phyloP scores from a whole-genome alignment of 2,113 vertebrate species.

The Notothenia coriiceps region DNA sequence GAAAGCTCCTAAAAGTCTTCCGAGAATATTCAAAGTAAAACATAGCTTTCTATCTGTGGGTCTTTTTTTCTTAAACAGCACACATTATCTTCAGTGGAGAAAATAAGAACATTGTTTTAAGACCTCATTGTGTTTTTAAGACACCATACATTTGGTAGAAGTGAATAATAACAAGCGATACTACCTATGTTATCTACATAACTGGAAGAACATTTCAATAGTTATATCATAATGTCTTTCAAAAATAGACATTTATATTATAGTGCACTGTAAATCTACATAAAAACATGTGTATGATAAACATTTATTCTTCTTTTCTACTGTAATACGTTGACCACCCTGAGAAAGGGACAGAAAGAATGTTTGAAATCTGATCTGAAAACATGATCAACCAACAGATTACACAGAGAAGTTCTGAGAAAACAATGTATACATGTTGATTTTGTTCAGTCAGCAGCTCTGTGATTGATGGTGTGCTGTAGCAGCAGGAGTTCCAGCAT shows the following conservation, averaged over 20 bases:
- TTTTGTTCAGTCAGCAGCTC: slow-evolving; percentile 32
- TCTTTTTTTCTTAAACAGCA: slow-evolving; percentile 7
- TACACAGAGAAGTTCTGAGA: not conserved
- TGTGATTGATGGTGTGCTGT: slow-evolving; percentile 18
- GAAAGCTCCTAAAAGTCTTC: slow-evolving; percentile 18
- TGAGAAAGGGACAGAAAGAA: not conserved
- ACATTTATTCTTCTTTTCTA: not conserved
- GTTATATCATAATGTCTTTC: not conserved
- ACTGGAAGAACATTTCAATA: not conserved
- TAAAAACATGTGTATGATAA: not conserved
- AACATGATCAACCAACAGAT: not conserved
- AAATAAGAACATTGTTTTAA: not conserved
- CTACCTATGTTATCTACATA: not conserved
- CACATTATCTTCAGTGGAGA: not conserved
- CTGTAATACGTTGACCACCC: too few relatives aligned
- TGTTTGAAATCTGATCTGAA: not conserved
- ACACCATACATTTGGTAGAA: not conserved
- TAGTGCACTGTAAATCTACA: not conserved
- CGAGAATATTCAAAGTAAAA: slow-evolving; percentile 37
- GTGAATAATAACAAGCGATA: not conserved
- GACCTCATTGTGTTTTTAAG: not conserved
- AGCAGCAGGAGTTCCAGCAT: slow-evolving; percentile 16
- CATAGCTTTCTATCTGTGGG: slow-evolving; percentile 29
- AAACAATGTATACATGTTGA: slow-evolving; percentile 19
- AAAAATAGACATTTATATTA: not conserved